Conservation (phyloP, 2,888 invertebrate genomes). For the Ormyrus rosae region DNA sequence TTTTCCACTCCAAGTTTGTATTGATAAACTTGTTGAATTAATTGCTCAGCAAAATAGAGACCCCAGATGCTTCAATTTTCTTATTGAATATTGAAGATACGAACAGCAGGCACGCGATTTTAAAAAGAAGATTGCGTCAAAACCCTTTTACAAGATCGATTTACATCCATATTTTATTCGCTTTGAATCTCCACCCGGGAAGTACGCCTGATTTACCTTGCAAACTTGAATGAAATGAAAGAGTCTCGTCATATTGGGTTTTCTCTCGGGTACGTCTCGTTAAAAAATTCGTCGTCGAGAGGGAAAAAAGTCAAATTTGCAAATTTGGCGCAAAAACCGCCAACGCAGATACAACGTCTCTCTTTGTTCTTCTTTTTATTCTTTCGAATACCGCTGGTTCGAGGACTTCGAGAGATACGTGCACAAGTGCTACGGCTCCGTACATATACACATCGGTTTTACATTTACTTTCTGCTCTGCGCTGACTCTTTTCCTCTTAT, state of each 20-base stretch:
- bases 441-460: conserved; percentile 2
- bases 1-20: too few species aligned
- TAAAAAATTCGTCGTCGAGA: conserved; percentile 29
- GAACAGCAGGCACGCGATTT: too few species aligned
- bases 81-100: too few species aligned
- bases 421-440: conserved; percentile 42
- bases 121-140: not conserved
- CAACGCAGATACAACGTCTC: conserved; percentile 18
- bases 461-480: not conserved
- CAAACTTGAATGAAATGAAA: not conserved
- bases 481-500: not conserved
- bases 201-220: conserved; percentile 2
- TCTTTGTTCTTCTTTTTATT: not conserved
- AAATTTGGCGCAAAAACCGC: conserved; percentile 50
- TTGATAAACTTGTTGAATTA: too few species aligned
- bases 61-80: too few species aligned
- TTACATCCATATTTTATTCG: too few species aligned
- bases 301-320: conserved; percentile 28
- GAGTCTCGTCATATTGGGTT: conserved; percentile 4
- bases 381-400: not conserved
- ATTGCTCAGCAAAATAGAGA: too few species aligned
- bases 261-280: conserved; percentile 19
- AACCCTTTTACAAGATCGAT: not conserved
- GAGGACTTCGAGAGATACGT: conserved; percentile 48
- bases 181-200: too few species aligned